These are phyloP conservation scores for Drosophila siamana DNA, from an alignment of 2,888 invertebrate genomes.

Conservation along the genomic window DNA sequence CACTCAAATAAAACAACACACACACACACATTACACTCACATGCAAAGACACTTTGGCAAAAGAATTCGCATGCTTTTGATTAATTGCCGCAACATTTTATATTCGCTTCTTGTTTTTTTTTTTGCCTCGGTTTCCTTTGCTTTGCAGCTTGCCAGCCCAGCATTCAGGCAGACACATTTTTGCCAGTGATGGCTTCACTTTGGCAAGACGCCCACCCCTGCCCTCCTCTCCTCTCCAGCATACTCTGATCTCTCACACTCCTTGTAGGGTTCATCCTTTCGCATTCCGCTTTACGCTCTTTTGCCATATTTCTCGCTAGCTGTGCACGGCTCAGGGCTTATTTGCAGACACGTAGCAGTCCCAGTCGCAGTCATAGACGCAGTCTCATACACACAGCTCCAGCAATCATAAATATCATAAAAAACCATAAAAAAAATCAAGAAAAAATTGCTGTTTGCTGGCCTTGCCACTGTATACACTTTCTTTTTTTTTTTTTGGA, in stretches of 20 bases:
- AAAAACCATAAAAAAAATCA: constrained; percentile 48
- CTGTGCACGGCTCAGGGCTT: constrained; percentile 67
- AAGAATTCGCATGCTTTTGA: constrained; percentile 79
- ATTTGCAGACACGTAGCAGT: constrained; percentile 74
- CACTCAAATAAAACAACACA: constrained; percentile 27
- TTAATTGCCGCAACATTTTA: constrained; percentile 81
- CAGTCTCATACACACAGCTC: constrained; percentile 39
- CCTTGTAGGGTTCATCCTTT: constrained; percentile 24
- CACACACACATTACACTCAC: constrained; percentile 23
- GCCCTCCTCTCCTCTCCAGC: background rate
- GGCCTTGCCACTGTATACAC: constrained; percentile 5
- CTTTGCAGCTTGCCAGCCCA: constrained; percentile 38
- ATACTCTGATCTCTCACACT: background rate
- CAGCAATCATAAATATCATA: constrained; percentile 75
- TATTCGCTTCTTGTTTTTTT: constrained; percentile 32
- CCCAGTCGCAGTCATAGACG: constrained; percentile 44
- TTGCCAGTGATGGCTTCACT: constrained; percentile 72
- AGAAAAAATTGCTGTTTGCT: background rate
- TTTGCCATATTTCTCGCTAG: constrained; percentile 61
- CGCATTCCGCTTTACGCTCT: constrained; percentile 49
- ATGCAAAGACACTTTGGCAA: constrained; percentile 60
- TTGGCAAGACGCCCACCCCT: constrained; percentile 19
- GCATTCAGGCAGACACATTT: constrained; percentile 51
- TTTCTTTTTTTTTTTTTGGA: background rate
- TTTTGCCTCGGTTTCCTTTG: constrained; percentile 18